These are phyloP conservation scores for Eurystomus glaucurus DNA, from an alignment of 2,797 vertebrate species.

Conservation along the genomic window DNA sequence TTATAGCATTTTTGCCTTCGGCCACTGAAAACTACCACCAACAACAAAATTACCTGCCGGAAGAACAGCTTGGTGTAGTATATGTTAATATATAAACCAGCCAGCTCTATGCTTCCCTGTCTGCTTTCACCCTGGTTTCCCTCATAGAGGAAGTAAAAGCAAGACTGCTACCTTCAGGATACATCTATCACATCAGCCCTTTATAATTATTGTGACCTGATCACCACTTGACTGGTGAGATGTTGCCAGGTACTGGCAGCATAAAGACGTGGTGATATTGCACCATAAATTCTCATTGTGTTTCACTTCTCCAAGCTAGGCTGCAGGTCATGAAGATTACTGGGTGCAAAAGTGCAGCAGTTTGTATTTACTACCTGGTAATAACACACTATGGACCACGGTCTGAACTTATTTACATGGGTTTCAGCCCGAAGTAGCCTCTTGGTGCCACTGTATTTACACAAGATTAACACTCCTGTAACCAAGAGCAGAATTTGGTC, in stretches of 20 bases:
- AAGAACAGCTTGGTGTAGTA: background rate
- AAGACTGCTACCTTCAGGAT: background rate
- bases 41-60: background rate
- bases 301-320: background rate
- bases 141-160: background rate
- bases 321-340: background rate
- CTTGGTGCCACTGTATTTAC: conserved; percentile 5
- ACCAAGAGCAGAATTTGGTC: conserved; percentile 5
- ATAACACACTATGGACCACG: background rate
- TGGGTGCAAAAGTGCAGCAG: background rate
- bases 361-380: conserved; percentile 25
- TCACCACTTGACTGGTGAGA: background rate
- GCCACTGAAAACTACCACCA: background rate
- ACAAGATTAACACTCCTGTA: background rate
- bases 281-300: accelerated
- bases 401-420: conserved; percentile 34
- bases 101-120: background rate
- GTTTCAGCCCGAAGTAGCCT: background rate
- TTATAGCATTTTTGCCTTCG: background rate
- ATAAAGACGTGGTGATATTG: background rate
- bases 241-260: background rate
- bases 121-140: background rate
- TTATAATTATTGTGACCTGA: background rate
- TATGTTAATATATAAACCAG: background rate
- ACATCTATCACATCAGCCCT: background rate